These are phyloP conservation scores for Chaetops frenatus DNA, from an alignment of 2,113 vertebrate genomes.

Conservation along the genomic window DNA sequence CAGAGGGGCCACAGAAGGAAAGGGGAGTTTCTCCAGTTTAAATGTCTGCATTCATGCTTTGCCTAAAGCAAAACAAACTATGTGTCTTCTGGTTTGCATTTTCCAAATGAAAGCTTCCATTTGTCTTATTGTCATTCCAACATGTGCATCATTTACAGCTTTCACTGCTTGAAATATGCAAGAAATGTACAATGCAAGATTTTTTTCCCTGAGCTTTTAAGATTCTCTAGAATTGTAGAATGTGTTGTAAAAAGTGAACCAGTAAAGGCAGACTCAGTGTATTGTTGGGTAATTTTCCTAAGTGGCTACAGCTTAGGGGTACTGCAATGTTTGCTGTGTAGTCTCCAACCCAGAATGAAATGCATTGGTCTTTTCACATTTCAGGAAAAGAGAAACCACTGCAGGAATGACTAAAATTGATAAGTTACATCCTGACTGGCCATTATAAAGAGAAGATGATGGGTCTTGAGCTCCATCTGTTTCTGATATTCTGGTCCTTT, in stretches of 20 bases:
- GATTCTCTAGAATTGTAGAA: background rate
- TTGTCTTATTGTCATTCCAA: conserved; percentile 48
- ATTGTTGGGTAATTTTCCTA: background rate
- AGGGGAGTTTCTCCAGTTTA: conserved; percentile 41
- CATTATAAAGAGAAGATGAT: background rate
- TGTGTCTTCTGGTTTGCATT: conserved; percentile 55
- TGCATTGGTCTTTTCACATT: background rate
- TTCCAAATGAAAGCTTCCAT: conserved; percentile 38
- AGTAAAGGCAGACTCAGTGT: background rate
- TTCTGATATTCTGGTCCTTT: background rate
- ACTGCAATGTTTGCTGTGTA: background rate
- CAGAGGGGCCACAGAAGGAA: conserved; percentile 43
- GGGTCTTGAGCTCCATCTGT: background rate
- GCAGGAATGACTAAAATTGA: background rate
- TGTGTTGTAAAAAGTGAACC: background rate
- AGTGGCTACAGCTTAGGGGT: background rate
- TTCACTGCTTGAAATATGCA: background rate
- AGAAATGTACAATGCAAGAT: background rate
- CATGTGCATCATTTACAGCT: conserved; percentile 15
- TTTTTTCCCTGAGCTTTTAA: background rate
- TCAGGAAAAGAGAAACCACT: background rate
- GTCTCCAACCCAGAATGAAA: background rate
- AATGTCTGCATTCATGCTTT: conserved; percentile 54
- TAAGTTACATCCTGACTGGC: background rate
- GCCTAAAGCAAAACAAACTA: conserved; percentile 59